Evolutionary conservation across 2,888 invertebrate species (phyloP).

Genomic region (Venustoraphidia nigricollis): DNA sequence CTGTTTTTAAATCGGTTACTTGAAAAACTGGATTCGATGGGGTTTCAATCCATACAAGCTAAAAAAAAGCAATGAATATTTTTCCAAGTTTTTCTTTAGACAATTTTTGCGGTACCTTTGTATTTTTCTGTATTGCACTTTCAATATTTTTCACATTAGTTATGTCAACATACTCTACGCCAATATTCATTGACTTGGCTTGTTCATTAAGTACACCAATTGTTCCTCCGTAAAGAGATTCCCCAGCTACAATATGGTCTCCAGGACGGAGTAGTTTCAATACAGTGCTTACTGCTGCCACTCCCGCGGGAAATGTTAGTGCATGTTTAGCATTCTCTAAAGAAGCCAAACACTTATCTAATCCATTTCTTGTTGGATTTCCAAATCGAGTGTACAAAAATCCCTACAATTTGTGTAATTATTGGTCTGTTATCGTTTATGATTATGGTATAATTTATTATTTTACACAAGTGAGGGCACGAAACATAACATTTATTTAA

Average conservation of each 20-base stretch:
- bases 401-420: slow-evolving; percentile 33
- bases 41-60: slow-evolving; percentile 78
- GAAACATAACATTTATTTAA: too few relatives aligned
- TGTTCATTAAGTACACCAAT: slow-evolving; percentile 41
- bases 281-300: slow-evolving; percentile 63
- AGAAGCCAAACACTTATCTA: slow-evolving; percentile 73
- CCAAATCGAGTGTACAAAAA: slow-evolving; percentile 81
- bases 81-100: too few relatives aligned
- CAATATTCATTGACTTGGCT: slow-evolving; percentile 42
- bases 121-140: slow-evolving; percentile 24
- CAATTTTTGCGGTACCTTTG: too few relatives aligned
- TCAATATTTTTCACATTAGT: slow-evolving; percentile 44
- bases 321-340: slow-evolving; percentile 73
- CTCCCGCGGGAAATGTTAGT: slow-evolving; percentile 65
- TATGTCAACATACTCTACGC: slow-evolving; percentile 58
- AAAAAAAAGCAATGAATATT: slow-evolving; percentile 16
- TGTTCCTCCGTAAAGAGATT: slow-evolving; percentile 85
- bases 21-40: slow-evolving; percentile 81
- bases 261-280: slow-evolving; percentile 56
- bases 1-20: slow-evolving; percentile 59
- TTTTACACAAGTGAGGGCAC: too few relatives aligned
- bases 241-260: slow-evolving; percentile 71
- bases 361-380: slow-evolving; percentile 72
- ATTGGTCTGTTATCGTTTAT: too few relatives aligned
- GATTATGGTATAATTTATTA: too few relatives aligned